These are phyloP conservation scores for Alosa alosa DNA, from an alignment of 2,113 vertebrate species.

Conservation along the genomic window DNA sequence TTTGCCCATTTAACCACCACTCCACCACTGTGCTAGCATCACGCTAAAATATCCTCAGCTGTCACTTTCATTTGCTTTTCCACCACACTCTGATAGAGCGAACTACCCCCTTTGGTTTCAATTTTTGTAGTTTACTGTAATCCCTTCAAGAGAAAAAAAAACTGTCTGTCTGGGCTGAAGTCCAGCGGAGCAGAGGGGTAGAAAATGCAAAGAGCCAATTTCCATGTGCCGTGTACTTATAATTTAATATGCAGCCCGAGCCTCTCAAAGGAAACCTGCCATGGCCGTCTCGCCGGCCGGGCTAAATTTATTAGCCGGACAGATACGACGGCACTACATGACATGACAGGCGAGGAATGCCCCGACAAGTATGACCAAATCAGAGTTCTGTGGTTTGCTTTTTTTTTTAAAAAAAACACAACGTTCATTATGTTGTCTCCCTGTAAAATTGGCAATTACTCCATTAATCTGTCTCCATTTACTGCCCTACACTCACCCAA, in stretches of 20 bases:
- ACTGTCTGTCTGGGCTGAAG: slow-evolving; percentile 46
- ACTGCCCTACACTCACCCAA: slow-evolving; percentile 7
- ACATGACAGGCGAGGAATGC: slow-evolving; percentile 62
- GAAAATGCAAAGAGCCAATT: slow-evolving; percentile 50
- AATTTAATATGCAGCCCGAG: slow-evolving; percentile 58
- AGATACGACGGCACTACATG: slow-evolving; percentile 59
- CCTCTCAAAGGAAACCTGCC: slow-evolving; percentile 42
- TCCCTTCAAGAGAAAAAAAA: slow-evolving; percentile 50
- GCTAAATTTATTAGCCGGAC: slow-evolving; percentile 60
- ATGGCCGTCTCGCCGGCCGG: slow-evolving; percentile 41
- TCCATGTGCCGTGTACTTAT: slow-evolving; percentile 60
- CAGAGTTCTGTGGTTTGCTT: slow-evolving; percentile 13
- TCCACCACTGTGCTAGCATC: not conserved
- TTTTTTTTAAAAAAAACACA: not conserved
- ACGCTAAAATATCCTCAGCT: not conserved
- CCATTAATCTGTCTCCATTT: slow-evolving; percentile 41
- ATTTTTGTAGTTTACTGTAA: slow-evolving; percentile 44
- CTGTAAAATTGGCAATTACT: slow-evolving; percentile 53
- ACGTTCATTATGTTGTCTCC: slow-evolving; percentile 50
- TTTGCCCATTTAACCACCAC: not conserved
- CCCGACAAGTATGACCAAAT: slow-evolving; percentile 32
- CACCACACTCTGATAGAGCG: slow-evolving; percentile 19
- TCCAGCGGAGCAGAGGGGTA: slow-evolving; percentile 50
- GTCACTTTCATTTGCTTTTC: not conserved
- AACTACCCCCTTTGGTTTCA: slow-evolving; percentile 16